These are phyloP conservation scores for Eira barbara DNA, from an alignment of 2,113 vertebrate species.

Conservation along the genomic window DNA sequence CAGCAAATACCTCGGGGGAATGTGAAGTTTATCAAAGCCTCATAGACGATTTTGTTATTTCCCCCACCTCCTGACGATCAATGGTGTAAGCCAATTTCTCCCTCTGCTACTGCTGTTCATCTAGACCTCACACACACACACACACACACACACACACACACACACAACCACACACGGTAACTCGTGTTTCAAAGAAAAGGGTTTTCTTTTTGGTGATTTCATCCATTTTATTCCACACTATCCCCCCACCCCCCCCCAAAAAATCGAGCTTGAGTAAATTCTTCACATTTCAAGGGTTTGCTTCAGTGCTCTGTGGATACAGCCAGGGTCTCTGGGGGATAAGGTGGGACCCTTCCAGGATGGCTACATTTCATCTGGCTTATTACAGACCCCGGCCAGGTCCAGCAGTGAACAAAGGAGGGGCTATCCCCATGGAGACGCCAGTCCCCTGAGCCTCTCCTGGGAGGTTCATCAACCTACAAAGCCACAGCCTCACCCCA, in stretches of 20 bases:
- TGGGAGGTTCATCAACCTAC: background rate
- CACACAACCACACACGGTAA: background rate
- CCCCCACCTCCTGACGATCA: background rate
- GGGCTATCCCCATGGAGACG: accelerated
- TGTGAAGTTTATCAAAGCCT: background rate
- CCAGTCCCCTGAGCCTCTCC: background rate
- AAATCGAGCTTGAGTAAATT: background rate
- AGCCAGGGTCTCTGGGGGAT: background rate
- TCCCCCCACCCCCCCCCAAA: background rate
- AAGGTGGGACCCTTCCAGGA: accelerated
- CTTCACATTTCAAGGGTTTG: background rate
- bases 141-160: background rate
- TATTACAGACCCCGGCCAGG: background rate
- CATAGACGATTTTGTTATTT: background rate
- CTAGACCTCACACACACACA: background rate
- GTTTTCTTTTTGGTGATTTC: background rate
- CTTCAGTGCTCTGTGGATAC: background rate
- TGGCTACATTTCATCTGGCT: background rate
- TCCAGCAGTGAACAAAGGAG: background rate
- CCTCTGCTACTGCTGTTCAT: background rate
- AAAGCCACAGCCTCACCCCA: background rate
- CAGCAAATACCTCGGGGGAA: background rate
- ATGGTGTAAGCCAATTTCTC: background rate
- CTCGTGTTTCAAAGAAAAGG: background rate
- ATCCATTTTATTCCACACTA: background rate